Evolutionary conservation across 2,797 vertebrate species (phyloP), one percentile per base, ranked within the genome.

Genomic region (Eleutherodactylus coqui): DNA sequence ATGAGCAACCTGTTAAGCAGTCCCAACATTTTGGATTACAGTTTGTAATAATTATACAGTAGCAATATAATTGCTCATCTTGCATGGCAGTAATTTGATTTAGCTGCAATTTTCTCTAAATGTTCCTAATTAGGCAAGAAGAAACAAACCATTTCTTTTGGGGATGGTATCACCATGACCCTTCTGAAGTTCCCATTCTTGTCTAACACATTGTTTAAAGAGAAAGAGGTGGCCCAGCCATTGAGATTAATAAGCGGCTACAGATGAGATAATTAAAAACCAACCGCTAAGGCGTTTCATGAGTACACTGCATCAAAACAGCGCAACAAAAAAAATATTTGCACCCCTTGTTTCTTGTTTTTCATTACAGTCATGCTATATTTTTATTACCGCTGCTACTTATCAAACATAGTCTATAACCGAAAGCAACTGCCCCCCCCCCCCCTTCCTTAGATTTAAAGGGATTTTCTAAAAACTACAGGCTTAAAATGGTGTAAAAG

Each of bases 181-280:
- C 36, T 43, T 41, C 51, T 2, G 32, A 53, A 13, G 29, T 36
- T 53, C 9, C 11, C 43, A 36, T 19, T 19, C 6, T 62, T 62
- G 60, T 5, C 27, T 69, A 13, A n/a, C 43, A 70, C 10, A n/a
- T 70, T 70, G n/a, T 70, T 70, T 72, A 70, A 41, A 70, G 67
- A 13, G 36, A 72, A 70, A n/a, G 17, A 11, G 34, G 7, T 41
- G 69, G 21, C 10, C 67, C 21, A 43, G 4, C 38, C 21, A 70
- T 24, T 21, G 19, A n/a, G 67, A 41, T n/a, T 70, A 41, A 38
- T 70, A 21, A 36, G 67, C 34, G 14, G 4, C 36, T 69, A 24
- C 10, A 9, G 10, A 4, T 21, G 34, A 41, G 69, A 72, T 72
- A 13, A 72, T 34, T 69, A 69, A 1, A 21, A n/a, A 38, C 2